These are phyloP conservation scores for Allygus modestus DNA, from an alignment of 2,888 invertebrate genomes.

Conservation along the genomic window DNA sequence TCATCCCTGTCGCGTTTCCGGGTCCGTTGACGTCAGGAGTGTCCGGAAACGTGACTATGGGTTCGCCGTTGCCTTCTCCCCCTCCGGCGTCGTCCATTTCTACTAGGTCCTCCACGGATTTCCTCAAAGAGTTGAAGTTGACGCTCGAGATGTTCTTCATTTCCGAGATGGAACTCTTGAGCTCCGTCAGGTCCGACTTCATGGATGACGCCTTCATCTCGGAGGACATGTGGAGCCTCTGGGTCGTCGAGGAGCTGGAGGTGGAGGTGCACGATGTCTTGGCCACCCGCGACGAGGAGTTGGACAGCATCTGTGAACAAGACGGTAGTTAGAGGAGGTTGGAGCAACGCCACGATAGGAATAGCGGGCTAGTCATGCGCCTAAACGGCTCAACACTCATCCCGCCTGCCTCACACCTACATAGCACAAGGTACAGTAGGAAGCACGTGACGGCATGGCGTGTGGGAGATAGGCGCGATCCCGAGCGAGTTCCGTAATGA, in stretches of 20 bases:
- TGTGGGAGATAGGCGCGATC: neutral
- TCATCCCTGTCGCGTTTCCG: constrained; percentile 16
- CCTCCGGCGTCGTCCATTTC: constrained; percentile 71
- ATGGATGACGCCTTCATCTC: constrained; percentile 90
- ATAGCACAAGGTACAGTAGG: neutral
- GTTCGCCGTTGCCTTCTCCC: constrained; percentile 74
- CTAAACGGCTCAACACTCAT: neutral
- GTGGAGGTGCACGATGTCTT: constrained; percentile 77
- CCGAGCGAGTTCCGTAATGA: too few species aligned
- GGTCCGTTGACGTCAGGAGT: constrained; percentile 76
- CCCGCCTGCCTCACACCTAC: neutral
- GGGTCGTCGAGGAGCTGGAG: constrained; percentile 73
- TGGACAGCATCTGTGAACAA: constrained; percentile 62
- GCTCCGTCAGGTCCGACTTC: constrained; percentile 83
- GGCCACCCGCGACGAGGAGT: constrained; percentile 75
- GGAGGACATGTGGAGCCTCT: constrained; percentile 77
- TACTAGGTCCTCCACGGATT: constrained; percentile 70
- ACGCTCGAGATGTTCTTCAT: constrained; percentile 84
- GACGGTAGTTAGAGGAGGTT: constrained; percentile 1
- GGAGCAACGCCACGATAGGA: constrained; percentile 40
- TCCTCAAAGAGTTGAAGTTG: constrained; percentile 64
- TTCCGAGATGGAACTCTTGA: constrained; percentile 91
- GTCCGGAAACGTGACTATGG: constrained; percentile 89
- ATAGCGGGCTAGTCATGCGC: constrained; percentile 52
- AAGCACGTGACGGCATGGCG: neutral